Evolutionary conservation across 2,888 invertebrate genomes (phyloP).

Genomic region (Pseudeuparius sepicola): DNA sequence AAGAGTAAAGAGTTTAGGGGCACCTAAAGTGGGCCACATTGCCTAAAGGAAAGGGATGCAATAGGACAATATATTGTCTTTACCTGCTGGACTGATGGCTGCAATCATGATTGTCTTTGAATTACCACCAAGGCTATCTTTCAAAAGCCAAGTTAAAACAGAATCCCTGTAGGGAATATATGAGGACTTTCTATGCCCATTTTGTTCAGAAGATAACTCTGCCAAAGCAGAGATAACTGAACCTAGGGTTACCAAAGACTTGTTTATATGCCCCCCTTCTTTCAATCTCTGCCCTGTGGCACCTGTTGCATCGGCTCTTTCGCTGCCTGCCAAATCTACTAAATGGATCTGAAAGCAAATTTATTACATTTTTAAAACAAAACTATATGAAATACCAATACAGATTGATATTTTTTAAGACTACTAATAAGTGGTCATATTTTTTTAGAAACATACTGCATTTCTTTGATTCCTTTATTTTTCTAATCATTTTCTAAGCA

Average conservation of each 20-base stretch:
- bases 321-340: conserved; percentile 84
- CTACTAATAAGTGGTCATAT: too few species aligned
- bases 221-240: conserved; percentile 81
- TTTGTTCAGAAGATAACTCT: conserved; percentile 45
- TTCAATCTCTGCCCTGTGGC: conserved; percentile 84
- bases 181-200: conserved; percentile 36
- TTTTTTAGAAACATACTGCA: too few species aligned
- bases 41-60: too few species aligned
- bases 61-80: too few species aligned
- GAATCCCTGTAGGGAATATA: conserved; percentile 86
- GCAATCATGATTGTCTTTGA: conserved; percentile 90
- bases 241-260: conserved; percentile 78
- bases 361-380: neutral
- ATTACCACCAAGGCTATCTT: conserved; percentile 82
- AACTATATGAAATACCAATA: conserved; percentile 1
- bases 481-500: too few species aligned
- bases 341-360: conserved; percentile 52
- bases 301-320: conserved; percentile 80
- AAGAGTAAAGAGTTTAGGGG: too few species aligned
- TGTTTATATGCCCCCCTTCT: conserved; percentile 86
- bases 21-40: too few species aligned
- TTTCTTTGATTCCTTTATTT: too few species aligned
- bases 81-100: conserved; percentile 49
- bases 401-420: too few species aligned
- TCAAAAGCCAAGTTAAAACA: conserved; percentile 78